Evolutionary conservation across 2,797 vertebrate genomes (phyloP).

Genomic region (Girardinus metallicus): DNA sequence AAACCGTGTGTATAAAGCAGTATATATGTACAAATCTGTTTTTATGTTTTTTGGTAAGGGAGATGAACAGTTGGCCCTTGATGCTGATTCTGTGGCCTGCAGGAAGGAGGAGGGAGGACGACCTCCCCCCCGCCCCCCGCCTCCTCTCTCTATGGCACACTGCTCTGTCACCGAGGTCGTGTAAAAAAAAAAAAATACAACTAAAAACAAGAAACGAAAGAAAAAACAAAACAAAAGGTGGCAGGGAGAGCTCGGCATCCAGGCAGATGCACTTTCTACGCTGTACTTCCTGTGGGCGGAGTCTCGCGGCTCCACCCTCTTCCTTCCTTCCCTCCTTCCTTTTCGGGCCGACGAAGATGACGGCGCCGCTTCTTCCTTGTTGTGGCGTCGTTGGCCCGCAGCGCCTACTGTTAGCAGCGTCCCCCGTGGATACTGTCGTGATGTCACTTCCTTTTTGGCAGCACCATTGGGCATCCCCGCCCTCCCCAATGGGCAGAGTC

Average conservation of each 20-base stretch:
- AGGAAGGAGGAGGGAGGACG: constrained; percentile 68
- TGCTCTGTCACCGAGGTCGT: constrained; percentile 61
- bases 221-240: constrained; percentile 38
- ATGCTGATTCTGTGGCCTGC: constrained; percentile 77
- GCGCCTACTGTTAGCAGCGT: constrained; percentile 69
- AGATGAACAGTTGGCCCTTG: constrained; percentile 75
- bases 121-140: constrained; percentile 26
- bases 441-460: constrained; percentile 80
- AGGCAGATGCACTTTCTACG: constrained; percentile 72
- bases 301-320: constrained; percentile 67
- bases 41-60: constrained; percentile 80
- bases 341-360: constrained; percentile 45
- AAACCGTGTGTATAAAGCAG: constrained; percentile 77
- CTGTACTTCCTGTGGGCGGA: constrained; percentile 74
- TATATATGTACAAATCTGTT: constrained; percentile 81
- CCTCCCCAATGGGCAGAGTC: constrained; percentile 63
- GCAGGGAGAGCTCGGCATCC: constrained; percentile 61
- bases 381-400: constrained; percentile 60
- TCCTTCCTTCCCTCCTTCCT: constrained; percentile 58
- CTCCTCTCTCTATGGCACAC: constrained; percentile 71
- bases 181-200: constrained; percentile 43
- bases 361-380: constrained; percentile 59
- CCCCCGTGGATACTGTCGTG: constrained; percentile 76
- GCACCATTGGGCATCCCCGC: constrained; percentile 69
- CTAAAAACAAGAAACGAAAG: constrained; percentile 31